phyloP scores from a whole-genome alignment of 2,113 vertebrate species.

The Atrichornis clamosus region DNA sequence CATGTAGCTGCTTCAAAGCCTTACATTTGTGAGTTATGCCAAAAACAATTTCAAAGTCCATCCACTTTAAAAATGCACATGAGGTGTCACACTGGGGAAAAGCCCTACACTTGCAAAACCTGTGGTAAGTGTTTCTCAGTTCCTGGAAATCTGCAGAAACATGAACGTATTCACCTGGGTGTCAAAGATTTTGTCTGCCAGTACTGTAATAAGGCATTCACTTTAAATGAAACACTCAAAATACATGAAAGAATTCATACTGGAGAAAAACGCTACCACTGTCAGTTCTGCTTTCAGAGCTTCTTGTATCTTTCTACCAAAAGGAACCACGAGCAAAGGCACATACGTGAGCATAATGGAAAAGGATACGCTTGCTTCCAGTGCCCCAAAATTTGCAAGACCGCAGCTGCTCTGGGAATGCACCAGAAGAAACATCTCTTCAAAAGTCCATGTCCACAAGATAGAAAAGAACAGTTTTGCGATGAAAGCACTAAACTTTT shows the following conservation, averaged over 20 bases:
- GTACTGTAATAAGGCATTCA: constrained; percentile 88
- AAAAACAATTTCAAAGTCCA: constrained; percentile 88
- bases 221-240: constrained; percentile 83
- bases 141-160: constrained; percentile 80
- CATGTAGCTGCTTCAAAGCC: constrained; percentile 74
- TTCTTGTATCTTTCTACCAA: constrained; percentile 96
- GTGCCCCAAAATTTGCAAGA: constrained; percentile 85
- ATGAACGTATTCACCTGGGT: constrained; percentile 74
- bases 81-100: constrained; percentile 85
- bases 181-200: constrained; percentile 89
- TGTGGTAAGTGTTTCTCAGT: constrained; percentile 91
- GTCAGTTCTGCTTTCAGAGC: constrained; percentile 93
- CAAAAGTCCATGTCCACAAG: constrained; percentile 68
- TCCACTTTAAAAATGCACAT: constrained; percentile 90
- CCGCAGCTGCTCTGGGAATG: constrained; percentile 81
- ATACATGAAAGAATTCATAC: constrained; percentile 85
- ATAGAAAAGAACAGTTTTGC: constrained; percentile 53
- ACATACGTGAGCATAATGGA: constrained; percentile 77
- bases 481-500: constrained; percentile 39
- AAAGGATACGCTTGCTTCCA: constrained; percentile 81
- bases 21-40: constrained; percentile 86
- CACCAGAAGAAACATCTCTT: constrained; percentile 84
- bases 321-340: constrained; percentile 93
- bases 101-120: constrained; percentile 85
- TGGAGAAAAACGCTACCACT: constrained; percentile 91